Conservation (phyloP, 2,113 vertebrate species). For the Clarias batrachus region DNA sequence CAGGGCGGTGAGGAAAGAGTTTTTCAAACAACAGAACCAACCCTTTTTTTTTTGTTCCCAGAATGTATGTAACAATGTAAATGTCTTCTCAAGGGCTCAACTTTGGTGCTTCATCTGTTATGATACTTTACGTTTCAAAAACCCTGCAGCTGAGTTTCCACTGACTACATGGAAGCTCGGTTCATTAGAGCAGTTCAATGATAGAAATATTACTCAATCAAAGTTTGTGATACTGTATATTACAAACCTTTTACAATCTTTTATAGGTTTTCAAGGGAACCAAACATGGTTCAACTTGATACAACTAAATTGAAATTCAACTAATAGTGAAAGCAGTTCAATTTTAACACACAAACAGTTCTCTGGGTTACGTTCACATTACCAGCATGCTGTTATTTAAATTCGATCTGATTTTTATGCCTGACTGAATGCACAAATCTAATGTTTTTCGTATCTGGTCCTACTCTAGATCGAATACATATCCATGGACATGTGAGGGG, state of each 20-base stretch:
- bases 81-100: not conserved
- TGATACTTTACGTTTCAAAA: not conserved
- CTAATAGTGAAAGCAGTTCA: not conserved
- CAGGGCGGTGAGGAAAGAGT: not conserved
- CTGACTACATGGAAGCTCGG: not conserved
- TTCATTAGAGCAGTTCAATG: not conserved
- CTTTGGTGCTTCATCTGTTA: not conserved
- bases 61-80: not conserved
- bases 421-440: too few species aligned
- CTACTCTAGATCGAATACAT: too few species aligned
- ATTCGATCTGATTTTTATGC: too few species aligned
- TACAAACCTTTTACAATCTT: not conserved
- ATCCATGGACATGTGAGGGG: too few species aligned
- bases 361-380: not conserved
- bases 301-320: not conserved
- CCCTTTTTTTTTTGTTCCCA: not conserved
- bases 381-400: too few species aligned
- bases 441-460: too few species aligned
- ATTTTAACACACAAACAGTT: not conserved
- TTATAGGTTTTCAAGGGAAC: not conserved
- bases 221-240: not conserved
- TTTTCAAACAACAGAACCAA: slow-evolving; percentile 5
- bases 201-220: not conserved
- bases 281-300: not conserved
- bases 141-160: not conserved